phyloP scores from a whole-genome alignment of 1,140 invertebrate genomes.

The Acromyrmex echinatior region DNA sequence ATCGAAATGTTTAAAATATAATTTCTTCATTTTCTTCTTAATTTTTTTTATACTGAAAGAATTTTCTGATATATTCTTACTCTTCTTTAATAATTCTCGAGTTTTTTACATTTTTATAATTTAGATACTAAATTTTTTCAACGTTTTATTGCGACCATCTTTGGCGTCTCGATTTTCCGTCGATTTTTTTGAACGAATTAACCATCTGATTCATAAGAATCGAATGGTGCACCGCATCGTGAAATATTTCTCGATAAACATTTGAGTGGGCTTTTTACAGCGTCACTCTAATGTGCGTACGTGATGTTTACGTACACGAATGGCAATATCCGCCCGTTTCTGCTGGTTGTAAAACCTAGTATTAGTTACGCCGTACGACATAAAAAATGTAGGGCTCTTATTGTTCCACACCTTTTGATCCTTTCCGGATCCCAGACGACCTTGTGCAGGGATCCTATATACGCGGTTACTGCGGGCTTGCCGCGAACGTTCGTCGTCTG shows the following conservation, averaged over 20 bases:
- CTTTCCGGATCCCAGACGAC: conserved; percentile 12
- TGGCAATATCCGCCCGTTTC: conserved; percentile 41
- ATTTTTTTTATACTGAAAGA: not conserved
- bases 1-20: too few relatives aligned
- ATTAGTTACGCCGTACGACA: conserved; percentile 72
- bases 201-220: conserved; percentile 5
- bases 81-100: not conserved
- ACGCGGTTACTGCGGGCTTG: conserved; percentile 52
- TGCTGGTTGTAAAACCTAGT: conserved; percentile 67
- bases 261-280: conserved; percentile 23
- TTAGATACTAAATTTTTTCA: not conserved
- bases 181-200: not conserved
- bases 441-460: conserved; percentile 48
- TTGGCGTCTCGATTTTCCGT: not conserved
- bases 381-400: conserved; percentile 76
- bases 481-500: conserved; percentile 16
- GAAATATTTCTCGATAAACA: conserved; percentile 60
- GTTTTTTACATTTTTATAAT: not conserved
- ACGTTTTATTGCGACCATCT: too few relatives aligned
- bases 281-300: not conserved
- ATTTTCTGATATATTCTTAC: not conserved
- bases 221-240: conserved; percentile 2
- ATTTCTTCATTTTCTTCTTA: not conserved
- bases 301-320: conserved; percentile 15
- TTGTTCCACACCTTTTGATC: conserved; percentile 56